These are phyloP conservation scores for Aulostomus chinensis DNA, from an alignment of 2,797 vertebrate species.

Conservation along the genomic window DNA sequence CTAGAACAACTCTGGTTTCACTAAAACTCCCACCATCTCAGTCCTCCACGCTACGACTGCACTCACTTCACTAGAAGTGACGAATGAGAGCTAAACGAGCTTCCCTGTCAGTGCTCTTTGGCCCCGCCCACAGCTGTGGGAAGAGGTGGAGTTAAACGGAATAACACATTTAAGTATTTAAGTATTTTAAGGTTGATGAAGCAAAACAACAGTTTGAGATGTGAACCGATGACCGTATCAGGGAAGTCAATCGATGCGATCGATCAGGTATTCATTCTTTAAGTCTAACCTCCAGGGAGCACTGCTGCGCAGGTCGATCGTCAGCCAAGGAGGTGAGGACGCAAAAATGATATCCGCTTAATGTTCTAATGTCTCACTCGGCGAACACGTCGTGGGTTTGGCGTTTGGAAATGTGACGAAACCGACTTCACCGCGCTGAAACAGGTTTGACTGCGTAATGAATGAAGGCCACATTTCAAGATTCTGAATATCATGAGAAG, in stretches of 20 bases:
- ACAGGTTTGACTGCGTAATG: background rate
- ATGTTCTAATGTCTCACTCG: background rate
- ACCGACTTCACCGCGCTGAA: background rate
- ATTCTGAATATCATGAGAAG: background rate
- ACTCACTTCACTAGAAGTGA: no score
- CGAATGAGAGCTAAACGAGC: no score
- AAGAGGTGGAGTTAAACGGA: no score
- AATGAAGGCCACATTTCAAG: background rate
- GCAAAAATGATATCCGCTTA: no score
- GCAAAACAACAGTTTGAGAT: background rate
- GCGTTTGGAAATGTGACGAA: no score
- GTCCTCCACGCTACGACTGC: no score
- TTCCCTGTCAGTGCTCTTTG: no score
- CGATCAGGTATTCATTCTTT: conserved; percentile 5
- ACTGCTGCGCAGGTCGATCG: conserved; percentile 29
- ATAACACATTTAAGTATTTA: no score
- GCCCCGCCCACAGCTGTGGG: no score
- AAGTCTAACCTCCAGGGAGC: conserved; percentile 6
- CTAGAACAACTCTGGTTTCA: no score
- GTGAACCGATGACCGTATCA: background rate
- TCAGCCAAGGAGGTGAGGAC: conserved; percentile 11
- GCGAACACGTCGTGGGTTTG: background rate
- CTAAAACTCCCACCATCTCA: no score
- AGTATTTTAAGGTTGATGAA: no score
- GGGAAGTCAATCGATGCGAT: conserved; percentile 13